Base-by-base conservation (phyloP, 2,113 vertebrate species). In the Acrocephalus kingi region DNA sequence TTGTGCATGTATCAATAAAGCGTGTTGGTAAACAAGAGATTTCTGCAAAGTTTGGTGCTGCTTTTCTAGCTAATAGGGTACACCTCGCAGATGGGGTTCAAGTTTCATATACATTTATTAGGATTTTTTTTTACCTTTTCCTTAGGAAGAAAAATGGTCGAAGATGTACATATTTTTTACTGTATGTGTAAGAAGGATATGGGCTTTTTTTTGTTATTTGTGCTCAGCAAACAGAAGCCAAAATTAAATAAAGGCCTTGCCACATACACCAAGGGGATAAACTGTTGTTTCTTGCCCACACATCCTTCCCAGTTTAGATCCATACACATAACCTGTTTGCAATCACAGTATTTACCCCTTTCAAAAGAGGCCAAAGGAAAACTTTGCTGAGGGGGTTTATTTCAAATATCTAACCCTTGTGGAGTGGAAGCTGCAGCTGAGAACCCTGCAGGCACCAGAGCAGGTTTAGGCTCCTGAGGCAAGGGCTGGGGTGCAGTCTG, bases 391-490 rank as follows among this genome's bases (percentile, higher is more conserved):
- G 14, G 15, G 51, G n/a, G 11, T 31, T 73, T 25, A 21, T 58
- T 46, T 27, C 31, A 33, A 3, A 0, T 31, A 27, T 37, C 15
- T 51, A 28, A 56, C 13, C 13, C 31, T 41, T 16, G n/a, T 56
- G 12, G 22, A 66, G 46, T 13, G 37, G 63, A 74, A 78, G 28
- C 31, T 0, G 0, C 48, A 54, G 72, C 58, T 11, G 58, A 58
- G 45, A 71, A 41, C 17, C 8, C 19, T 0, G 0, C 31, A 49
- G 59, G 35, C 14, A 4, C 19, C 12, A 3, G 23, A 51, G 66
- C 0, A 3, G 13, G 22, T 71, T 84, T 56, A 3, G 10, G 66
- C 25, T 64, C 35, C 51, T 5, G 4, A 56, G 30, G 23, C 0
- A 0, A 52, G 30, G 61, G 21, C 41, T 66, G 43, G 33, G 33